phyloP scores from a whole-genome alignment of 2,797 vertebrate species.

The Epinephelus malabaricus region DNA sequence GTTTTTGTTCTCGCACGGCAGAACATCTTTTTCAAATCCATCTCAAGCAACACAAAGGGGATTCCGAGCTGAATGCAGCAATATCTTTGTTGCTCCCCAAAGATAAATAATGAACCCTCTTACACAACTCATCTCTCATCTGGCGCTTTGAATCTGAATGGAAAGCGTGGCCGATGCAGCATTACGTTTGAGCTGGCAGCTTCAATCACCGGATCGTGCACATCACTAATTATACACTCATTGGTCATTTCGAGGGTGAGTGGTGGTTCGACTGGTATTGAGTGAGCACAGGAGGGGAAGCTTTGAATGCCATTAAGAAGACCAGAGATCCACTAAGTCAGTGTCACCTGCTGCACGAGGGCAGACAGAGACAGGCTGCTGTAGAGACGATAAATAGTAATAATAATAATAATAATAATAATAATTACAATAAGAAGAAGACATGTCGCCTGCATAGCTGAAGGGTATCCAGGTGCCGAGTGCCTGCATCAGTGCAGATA shows the following conservation, averaged over 20 bases:
- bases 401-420: conserved; percentile 24
- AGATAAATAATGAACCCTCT: conserved; percentile 74
- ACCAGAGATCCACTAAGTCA: conserved; percentile 55
- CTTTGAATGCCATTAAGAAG: conserved; percentile 61
- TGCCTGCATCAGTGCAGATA: conserved; percentile 69
- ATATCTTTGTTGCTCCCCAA: conserved; percentile 63
- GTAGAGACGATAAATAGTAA: background rate
- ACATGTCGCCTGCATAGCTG: conserved; percentile 52
- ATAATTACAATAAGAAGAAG: conserved; percentile 14
- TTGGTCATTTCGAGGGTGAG: conserved; percentile 72
- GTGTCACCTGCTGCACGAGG: conserved; percentile 49
- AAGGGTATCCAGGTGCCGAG: conserved; percentile 50
- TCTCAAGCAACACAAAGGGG: conserved; percentile 71
- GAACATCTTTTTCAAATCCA: conserved; percentile 76
- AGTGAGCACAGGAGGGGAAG: conserved; percentile 54
- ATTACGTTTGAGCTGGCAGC: conserved; percentile 54
- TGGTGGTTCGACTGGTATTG: conserved; percentile 70
- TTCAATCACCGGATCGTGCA: conserved; percentile 56
- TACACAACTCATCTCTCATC: conserved; percentile 68
- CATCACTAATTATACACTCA: conserved; percentile 71
- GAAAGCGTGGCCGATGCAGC: conserved; percentile 35
- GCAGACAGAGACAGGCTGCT: conserved; percentile 18
- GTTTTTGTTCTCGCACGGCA: conserved; percentile 61
- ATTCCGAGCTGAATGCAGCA: conserved; percentile 64
- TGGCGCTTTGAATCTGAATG: conserved; percentile 50